Evolutionary conservation across 2,797 vertebrate species (phyloP).

Genomic region (Lepus oiostolus): DNA sequence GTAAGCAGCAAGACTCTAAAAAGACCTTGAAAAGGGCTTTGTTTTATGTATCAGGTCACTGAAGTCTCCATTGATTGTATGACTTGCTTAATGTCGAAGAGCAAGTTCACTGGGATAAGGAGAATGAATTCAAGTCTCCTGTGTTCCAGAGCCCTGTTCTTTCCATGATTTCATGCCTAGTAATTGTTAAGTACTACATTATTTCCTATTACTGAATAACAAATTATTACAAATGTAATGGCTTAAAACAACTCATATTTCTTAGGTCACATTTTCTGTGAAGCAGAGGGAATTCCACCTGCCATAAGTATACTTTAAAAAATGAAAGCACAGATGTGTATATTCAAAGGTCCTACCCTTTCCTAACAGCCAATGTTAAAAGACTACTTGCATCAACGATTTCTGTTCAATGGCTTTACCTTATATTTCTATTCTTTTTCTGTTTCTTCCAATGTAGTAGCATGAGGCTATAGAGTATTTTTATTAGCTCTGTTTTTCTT

Average conservation of each 20-base stretch:
- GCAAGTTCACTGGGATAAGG: background rate
- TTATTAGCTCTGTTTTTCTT: background rate
- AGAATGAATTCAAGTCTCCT: background rate
- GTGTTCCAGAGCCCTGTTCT: background rate
- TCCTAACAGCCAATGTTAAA: background rate
- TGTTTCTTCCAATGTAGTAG: background rate
- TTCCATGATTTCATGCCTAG: background rate
- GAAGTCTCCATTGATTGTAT: background rate
- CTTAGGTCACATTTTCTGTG: background rate
- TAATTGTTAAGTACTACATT: background rate
- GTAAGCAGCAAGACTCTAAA: constrained; percentile 14
- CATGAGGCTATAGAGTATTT: background rate
- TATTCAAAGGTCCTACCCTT: background rate
- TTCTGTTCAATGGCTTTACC: background rate
- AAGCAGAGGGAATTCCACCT: background rate
- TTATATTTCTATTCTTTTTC: constrained; percentile 27
- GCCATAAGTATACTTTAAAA: background rate
- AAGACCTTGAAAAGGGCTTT: background rate
- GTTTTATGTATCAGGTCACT: background rate
- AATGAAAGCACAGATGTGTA: background rate
- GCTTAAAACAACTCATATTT: background rate
- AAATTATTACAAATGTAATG: background rate
- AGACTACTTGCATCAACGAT: background rate
- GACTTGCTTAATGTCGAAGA: background rate
- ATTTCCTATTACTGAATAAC: background rate